Evolutionary conservation across 2,888 invertebrate genomes (phyloP).

Genomic region (Yponomeuta sedellus): DNA sequence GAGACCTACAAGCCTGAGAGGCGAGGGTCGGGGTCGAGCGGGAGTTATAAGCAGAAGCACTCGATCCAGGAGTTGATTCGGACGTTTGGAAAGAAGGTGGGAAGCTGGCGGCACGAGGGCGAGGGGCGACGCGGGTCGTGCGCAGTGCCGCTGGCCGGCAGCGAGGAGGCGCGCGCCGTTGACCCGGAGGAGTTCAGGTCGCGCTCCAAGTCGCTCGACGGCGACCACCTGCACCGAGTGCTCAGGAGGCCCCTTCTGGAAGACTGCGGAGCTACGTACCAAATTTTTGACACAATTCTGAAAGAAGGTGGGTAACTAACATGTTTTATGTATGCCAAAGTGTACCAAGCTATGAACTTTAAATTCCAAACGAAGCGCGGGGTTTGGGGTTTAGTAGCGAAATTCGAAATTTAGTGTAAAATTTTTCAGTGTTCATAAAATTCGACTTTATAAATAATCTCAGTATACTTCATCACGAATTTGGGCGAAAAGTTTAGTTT

Average conservation of each 20-base stretch:
- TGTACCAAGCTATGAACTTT: too few relatives aligned
- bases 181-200: constrained; percentile 81
- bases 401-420: too few relatives aligned
- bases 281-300: constrained; percentile 87
- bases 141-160: constrained; percentile 63
- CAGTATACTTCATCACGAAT: too few relatives aligned
- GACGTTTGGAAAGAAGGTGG: constrained; percentile 84
- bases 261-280: constrained; percentile 88
- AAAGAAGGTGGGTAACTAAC: constrained; percentile 51
- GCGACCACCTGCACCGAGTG: constrained; percentile 61
- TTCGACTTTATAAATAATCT: too few relatives aligned
- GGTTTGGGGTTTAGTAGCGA: too few relatives aligned
- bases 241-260: constrained; percentile 69
- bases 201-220: constrained; percentile 87
- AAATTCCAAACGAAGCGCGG: too few relatives aligned
- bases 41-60: constrained; percentile 70
- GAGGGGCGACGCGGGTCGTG: constrained; percentile 67
- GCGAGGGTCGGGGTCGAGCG: constrained; percentile 55
- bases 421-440: too few relatives aligned
- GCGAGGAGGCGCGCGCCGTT: constrained; percentile 37
- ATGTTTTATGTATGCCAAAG: too few relatives aligned
- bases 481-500: too few relatives aligned
- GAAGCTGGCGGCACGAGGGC: constrained; percentile 80
- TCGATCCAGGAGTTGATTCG: constrained; percentile 86
- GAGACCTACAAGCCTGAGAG: constrained; percentile 38